Evolutionary conservation across 2,113 vertebrate species (phyloP), one percentile per base, ranked within the genome.

Genomic region (Gobiocypris rarus): DNA sequence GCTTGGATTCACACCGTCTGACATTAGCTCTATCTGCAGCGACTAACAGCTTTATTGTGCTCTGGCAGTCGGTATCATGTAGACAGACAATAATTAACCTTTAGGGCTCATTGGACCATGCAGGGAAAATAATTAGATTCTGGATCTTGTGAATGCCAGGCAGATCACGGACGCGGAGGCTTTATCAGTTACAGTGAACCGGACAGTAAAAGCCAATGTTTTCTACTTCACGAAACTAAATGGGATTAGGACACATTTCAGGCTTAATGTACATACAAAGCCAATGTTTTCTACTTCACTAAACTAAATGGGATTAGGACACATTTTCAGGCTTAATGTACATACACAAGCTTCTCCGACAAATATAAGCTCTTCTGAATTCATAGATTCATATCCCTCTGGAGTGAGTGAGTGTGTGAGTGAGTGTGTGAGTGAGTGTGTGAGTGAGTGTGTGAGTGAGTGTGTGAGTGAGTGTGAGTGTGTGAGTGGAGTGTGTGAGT

Each of bases 1-100:
- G 24, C 59, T 67, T 67, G 58, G 43, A 65, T 67, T 52, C 58
- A 81, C 26, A 11, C 59, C 14, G 61, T 4, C 17, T 22, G 45
- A 48, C 59, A 50, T 83, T 76, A 83, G 75, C 50, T 17, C 26
- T 67, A 13, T 80, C 61, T 41, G 15, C 50, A 52, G 31, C 0
- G 69, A 75, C 84, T 81, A 79, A 31, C 87, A 86, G 89, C 91
- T 90, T 93, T 91, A 91, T 89, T 90, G 89, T 86, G 86, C 88
- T 84, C 89, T 86, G 86, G 89, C 89, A 88, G 84, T 81, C 41
- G 61, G 61, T 90, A 91, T 93, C 91, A 89, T 89, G 87, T 89
- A 86, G 87, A 89, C 85, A 89, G 92, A 92, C 91, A 91, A 90
- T 92, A 93, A 93, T 94, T 94, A 92, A 93, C 93, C 93, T 94